Percentiles rank a stretch among this genome's conserved stretches.
These are phyloP conservation scores for Aphyosemion australe DNA, from an alignment of 2,113 vertebrate genomes.

Conservation along the genomic window DNA sequence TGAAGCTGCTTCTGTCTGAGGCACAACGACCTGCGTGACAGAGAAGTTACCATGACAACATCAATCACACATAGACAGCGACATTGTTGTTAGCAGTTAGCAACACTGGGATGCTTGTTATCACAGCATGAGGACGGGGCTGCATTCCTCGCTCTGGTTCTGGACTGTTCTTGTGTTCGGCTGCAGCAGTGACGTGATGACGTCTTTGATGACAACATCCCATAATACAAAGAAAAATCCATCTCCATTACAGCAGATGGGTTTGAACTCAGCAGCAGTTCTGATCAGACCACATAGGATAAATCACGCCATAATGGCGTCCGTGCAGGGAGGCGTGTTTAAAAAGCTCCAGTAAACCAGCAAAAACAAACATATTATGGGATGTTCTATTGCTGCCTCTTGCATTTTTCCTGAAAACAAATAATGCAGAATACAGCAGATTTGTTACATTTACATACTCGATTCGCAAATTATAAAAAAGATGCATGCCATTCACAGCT, in stretches of 20 bases:
- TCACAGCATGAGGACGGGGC: conserved; percentile 6
- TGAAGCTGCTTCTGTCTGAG: conserved; percentile 78
- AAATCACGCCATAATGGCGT: neutral
- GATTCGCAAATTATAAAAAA: too few species aligned
- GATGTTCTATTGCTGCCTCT: neutral
- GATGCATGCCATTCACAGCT: too few species aligned
- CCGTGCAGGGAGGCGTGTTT: neutral
- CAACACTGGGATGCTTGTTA: conserved; percentile 3
- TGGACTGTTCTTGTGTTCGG: conserved; percentile 10
- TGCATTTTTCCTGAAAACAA: neutral
- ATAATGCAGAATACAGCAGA: too few species aligned
- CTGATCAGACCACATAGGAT: neutral
- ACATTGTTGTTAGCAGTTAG: conserved; percentile 21
- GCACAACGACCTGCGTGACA: conserved; percentile 85
- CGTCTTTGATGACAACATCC: conserved; percentile 6
- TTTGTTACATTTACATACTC: too few species aligned
- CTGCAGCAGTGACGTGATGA: neutral
- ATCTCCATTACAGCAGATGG: neutral
- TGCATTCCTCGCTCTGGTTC: neutral
- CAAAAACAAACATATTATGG: neutral
- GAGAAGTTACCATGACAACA: conserved; percentile 84
- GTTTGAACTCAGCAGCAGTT: conserved; percentile 31
- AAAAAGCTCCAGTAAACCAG: too few species aligned
- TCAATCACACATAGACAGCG: conserved; percentile 69
- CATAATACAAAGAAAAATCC: conserved; percentile 1